Percentiles rank a stretch among this genome's conserved stretches.
These are phyloP conservation scores for Atrina japonica DNA, from an alignment of 2,888 invertebrate genomes.

Conservation along the genomic window DNA sequence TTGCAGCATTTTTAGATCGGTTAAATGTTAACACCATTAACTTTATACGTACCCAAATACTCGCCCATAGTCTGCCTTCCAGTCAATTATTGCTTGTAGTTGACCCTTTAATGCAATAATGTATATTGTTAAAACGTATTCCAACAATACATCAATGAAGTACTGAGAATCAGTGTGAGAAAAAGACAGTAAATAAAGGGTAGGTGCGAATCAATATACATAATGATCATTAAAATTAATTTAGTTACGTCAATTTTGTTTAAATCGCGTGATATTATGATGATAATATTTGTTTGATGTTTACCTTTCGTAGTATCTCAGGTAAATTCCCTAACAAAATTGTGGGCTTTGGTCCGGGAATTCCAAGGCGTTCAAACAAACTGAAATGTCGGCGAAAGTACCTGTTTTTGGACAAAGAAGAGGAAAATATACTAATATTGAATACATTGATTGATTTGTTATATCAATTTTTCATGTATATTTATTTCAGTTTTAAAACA, in stretches of 20 bases:
- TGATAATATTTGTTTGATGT: neutral
- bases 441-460: too few species aligned
- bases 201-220: too few species aligned
- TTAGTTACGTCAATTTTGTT: neutral
- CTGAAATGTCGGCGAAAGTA: conserved; percentile 65
- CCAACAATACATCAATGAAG: neutral
- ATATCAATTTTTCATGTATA: too few species aligned
- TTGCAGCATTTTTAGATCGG: too few species aligned
- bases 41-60: conserved; percentile 65
- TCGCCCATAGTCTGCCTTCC: conserved; percentile 66
- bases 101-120: conserved; percentile 58
- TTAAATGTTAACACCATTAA: too few species aligned
- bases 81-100: conserved; percentile 63
- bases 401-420: conserved; percentile 46
- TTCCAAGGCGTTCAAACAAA: conserved; percentile 62
- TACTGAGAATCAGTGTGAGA: too few species aligned
- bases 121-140: neutral
- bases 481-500: too few species aligned
- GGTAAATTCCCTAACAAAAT: conserved; percentile 64
- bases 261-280: neutral
- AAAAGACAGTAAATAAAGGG: neutral
- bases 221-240: too few species aligned
- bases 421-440: too few species aligned
- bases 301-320: conserved; percentile 63
- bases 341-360: conserved; percentile 69